Conservation (phyloP, 2,888 invertebrate species). For the Volucella zonaria region DNA sequence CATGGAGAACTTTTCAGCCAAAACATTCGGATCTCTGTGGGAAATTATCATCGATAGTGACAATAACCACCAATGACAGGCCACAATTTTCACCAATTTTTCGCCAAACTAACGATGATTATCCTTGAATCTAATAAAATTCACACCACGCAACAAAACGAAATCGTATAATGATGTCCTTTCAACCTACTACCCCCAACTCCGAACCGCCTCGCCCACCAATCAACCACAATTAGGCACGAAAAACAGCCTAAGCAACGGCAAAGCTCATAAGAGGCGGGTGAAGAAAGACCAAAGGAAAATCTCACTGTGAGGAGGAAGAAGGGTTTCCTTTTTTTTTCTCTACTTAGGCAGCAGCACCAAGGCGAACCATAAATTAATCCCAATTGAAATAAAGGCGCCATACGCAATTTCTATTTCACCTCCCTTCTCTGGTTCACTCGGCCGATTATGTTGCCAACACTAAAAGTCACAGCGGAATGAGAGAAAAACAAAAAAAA, state of each 20-base stretch:
- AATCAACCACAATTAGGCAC: background rate
- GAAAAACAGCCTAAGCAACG: constrained; percentile 13
- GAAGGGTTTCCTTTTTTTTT: background rate
- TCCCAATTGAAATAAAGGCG: constrained; percentile 73
- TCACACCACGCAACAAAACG: constrained; percentile 50
- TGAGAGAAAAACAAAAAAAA: background rate
- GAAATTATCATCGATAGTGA: constrained; percentile 32
- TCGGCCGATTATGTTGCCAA: constrained; percentile 25
- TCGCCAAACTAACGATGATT: constrained; percentile 59
- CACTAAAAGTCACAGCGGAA: constrained; percentile 16
- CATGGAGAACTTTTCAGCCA: constrained; percentile 31
- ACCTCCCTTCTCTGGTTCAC: constrained; percentile 31
- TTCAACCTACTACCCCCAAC: background rate
- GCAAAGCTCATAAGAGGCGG: constrained; percentile 31
- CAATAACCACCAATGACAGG: constrained; percentile 13
- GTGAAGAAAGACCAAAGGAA: background rate
- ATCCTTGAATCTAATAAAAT: constrained; percentile 67
- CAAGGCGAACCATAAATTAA: constrained; percentile 66
- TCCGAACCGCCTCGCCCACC: background rate
- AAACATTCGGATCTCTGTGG: constrained; percentile 31
- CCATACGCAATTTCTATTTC: constrained; percentile 69
- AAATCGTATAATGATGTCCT: constrained; percentile 67
- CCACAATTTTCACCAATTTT: constrained; percentile 16
- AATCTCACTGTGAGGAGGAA: constrained; percentile 20
- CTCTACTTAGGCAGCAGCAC: background rate